Base-by-base conservation (phyloP, 2,888 invertebrate genomes). In the Polyommatus icarus region DNA sequence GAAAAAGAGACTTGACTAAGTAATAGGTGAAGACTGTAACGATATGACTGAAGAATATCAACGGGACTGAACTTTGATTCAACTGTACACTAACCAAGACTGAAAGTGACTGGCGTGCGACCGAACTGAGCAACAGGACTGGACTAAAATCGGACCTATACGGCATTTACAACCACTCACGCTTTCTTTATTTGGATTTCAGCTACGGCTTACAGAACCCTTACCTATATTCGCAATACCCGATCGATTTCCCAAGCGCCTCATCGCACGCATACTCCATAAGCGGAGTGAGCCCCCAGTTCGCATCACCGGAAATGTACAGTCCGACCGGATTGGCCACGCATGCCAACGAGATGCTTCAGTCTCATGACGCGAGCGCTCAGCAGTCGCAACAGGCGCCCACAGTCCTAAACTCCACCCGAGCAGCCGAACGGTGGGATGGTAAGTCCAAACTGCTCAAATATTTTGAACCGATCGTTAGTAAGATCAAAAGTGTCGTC, bases 221-320 rank as follows among this genome's bases (percentile, higher is more conserved):
- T 81, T 93, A 94, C 86, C 89, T 94, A 85, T 94, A 94, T 87
- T 91, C 94, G 84, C 93, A 94, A 91, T 94, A 94, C 86, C 94
- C 94, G 84, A 90, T 94, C 88, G 94, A 95, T 89, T 94, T 94
- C 86, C 91, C 94, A 87, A 91, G 92, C 89, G 92, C 91, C 86
- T 91, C 94, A 82, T 93, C 94, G 87, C 93, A 94, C 88, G 93
- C 93, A 85, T 94, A 94, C 91, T 91, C 94, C 87, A 92, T 91
- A 81, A 90, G 89, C 83, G 93, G 93, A 91, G 91, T 90, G 89
- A 92, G 89, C 86, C 89, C 90, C 84, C 93, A 92, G 86, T 94
- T 92, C 85, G 91, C 90, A 84, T 88, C 92, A 83, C 90, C 90
- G 80, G 94, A 94, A 87, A 88, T 94, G 88, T 94, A 91, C 86